Evolutionary conservation across 1,140 invertebrate species (phyloP), one percentile per base, ranked within the genome.

Genomic region (Tetramorium simillimum): DNA sequence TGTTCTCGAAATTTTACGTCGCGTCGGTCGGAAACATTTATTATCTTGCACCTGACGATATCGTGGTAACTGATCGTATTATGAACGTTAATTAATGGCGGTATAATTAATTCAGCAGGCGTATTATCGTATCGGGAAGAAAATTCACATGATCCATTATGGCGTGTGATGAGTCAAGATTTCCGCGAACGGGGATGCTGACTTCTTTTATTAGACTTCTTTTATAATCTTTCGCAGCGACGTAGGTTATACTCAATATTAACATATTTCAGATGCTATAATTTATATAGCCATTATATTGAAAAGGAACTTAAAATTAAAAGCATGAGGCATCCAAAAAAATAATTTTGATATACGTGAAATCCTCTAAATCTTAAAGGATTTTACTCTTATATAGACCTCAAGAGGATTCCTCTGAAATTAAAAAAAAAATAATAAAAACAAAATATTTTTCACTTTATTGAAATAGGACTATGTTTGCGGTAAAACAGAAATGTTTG

Each of bases 181-280:
- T 85, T 85, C 60, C 69, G 82, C 56, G 24, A 75, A 53, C 62
- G 21, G 56, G 14, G 46, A 84, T 73, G 53, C n/a, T 67, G 69
- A 87, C 85, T 89, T 90, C 89, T 89, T 89, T 89, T 63, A 88
- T 88, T 89, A 88, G 86, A 90, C 2, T 33, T 33, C 2, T 33
- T 33, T 91, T 86, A 88, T 60, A 63, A 86, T 40, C 56, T 63
- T 77, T 58, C 84, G 67, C 53, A 84, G 86, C 65, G 63, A 62
- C 70, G 60, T 63, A 69, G 67, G 60, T 88, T 80, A 72, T 85
- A 77, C 65, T n/a, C 56, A 78, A 86, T 60, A 90, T 88, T 89
- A 89, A 7, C 5, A 63, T 63, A 63, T 63, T 63, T 63, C 6
- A 16, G 14, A 12, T 16, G 28, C 58, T 4, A 24, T 60, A 60